A percentile compares a stretch with the other conserved stretches of the same genome.
Evolutionary conservation across 1,140 invertebrate species (phyloP).

Genomic region (Wiebesia pumilae): DNA sequence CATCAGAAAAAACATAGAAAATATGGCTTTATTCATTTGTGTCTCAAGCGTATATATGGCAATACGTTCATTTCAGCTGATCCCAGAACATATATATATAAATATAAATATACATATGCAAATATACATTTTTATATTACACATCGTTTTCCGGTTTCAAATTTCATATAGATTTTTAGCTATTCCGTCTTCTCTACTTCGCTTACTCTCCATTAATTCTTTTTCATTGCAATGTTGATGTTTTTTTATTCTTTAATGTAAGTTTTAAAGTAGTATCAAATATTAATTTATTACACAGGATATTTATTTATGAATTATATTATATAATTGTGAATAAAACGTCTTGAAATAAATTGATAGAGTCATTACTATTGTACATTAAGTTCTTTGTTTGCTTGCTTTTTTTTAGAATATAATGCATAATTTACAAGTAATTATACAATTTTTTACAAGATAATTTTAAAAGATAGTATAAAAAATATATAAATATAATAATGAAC

Average conservation of each 20-base stretch:
- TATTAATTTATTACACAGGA: neutral
- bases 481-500: too few species aligned
- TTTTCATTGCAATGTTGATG: neutral
- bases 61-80: neutral
- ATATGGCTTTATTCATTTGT: neutral
- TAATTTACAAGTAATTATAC: too few species aligned
- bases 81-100: neutral
- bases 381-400: too few species aligned
- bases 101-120: neutral
- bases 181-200: neutral
- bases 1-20: too few species aligned
- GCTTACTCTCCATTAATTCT: neutral
- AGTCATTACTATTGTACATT: too few species aligned
- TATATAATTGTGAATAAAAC: too few species aligned
- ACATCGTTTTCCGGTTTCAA: neutral
- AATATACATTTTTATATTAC: neutral
- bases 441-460: too few species aligned
- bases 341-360: too few species aligned
- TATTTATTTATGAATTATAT: neutral
- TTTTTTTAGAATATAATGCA: too few species aligned
- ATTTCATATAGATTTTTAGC: constrained; percentile 4
- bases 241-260: neutral
- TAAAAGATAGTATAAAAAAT: too few species aligned
- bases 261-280: neutral
- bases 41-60: neutral